A percentile compares a stretch with the other conserved stretches of the same genome.
Conservation (phyloP, 2,797 vertebrate species). For the Pygocentrus nattereri region DNA sequence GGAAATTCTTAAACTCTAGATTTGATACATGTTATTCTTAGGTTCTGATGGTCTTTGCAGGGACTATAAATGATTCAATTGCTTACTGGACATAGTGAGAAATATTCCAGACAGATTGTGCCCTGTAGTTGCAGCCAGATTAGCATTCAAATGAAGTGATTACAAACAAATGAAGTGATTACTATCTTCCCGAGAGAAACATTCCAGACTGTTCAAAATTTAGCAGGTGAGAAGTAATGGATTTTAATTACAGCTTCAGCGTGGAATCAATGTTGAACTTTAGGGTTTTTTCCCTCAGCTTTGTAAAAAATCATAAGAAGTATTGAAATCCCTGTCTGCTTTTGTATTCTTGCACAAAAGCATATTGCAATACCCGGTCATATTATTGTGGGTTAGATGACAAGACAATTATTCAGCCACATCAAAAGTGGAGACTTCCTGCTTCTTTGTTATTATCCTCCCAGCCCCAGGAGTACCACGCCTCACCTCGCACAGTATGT, state of each 20-base stretch:
- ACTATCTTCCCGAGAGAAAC: not conserved
- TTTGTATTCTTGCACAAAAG: constrained; percentile 11
- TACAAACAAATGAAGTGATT: too few relatives aligned
- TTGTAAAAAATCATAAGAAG: constrained; percentile 19
- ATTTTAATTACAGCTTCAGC: not conserved
- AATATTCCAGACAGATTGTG: too few relatives aligned
- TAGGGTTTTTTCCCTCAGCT: not conserved
- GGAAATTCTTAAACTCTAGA: too few relatives aligned
- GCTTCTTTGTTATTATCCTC: constrained; percentile 27
- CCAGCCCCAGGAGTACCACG: constrained; percentile 3
- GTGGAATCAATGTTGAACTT: not conserved
- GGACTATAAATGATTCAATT: too few relatives aligned
- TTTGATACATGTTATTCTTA: too few relatives aligned
- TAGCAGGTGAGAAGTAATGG: not conserved
- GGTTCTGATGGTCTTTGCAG: too few relatives aligned
- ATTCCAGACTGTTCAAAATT: not conserved
- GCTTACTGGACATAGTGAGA: too few relatives aligned
- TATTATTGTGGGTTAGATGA: constrained; percentile 25
- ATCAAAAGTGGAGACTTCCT: constrained; percentile 26
- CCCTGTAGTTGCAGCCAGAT: not conserved
- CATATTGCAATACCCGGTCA: constrained; percentile 20
- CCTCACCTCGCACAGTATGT: constrained; percentile 5
- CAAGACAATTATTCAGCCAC: constrained; percentile 31
- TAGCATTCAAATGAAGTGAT: not conserved
- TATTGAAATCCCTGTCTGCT: constrained; percentile 24